Base-by-base conservation (phyloP, 2,797 vertebrate genomes). In the Craterocephalus amniculus region DNA sequence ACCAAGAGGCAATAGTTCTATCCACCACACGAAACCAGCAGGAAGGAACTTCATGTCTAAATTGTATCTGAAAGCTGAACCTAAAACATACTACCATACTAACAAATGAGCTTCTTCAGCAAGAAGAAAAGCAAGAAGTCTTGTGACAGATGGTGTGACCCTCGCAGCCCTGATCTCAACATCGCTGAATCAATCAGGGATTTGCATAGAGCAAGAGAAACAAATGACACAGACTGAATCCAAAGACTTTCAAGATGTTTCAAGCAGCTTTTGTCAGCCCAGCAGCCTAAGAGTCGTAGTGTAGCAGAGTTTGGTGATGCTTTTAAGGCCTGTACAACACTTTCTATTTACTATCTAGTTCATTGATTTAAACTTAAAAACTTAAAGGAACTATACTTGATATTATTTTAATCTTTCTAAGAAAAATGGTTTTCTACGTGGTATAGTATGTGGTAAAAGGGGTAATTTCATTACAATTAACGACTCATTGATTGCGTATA, bases 181-280 rank as follows among this genome's bases (percentile, higher is more conserved):
- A 49, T 59, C 26, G 36, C 51, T 7, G 29, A 59, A 48, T 63
- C 45, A 55, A 62, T 27, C 27, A 2, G 22, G 26, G 31, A 61
- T 57, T 67, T 71, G 31, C 64, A 62, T 27, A 22, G 36, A 58
- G 24, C 6, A 35, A 71, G 24, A 67, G 29, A 67, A 61, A 48
- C 27, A 43, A 43, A 54, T 3, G 8, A 6, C 12, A 12, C 52
- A 27, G 24, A 54, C 52, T 36, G 27, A 55, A 32, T 14, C 34
- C 40, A 45, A 38, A 67, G 12, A 26, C n/a, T 26, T 48, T 31
- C 14, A 55, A n/a, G 40, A 58, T 67, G 29, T 63, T 34, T n/a
- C 20, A 48, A 48, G 20, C 43, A 48, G 20, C 43, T 43, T 29
- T 29, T 11, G n/a, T 45, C 40, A 12, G 29, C 36, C 40, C n/a